Base-by-base conservation (phyloP, 2,797 vertebrate species). In the Acropternis orthonyx region DNA sequence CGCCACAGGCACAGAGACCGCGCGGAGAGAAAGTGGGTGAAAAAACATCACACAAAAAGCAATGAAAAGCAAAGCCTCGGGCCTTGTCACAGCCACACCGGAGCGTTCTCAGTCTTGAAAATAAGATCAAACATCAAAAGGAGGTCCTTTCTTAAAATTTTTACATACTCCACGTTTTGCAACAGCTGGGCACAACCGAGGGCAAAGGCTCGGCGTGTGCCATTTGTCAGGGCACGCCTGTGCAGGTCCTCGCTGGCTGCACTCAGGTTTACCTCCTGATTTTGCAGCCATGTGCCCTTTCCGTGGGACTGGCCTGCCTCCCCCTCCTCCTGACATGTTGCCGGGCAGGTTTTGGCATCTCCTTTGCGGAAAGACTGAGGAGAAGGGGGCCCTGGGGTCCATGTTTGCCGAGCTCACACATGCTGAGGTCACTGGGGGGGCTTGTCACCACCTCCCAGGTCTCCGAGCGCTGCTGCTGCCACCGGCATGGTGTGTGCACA, bases 331-430 rank as follows among this genome's bases (percentile, higher is more conserved):
- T 12, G 44, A 44, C 28, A 12, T 2, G 3, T 1, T 21, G 55
- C 71, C n/a, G 2, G 13, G 13, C 44, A 3, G 61, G 30, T 24
- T 37, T 37, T 41, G 48, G 32, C 56, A 10, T 21, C 68, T 55
- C 39, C 37, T 54, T 4, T 5, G n/a, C 0, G 2, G 10, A 6
- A 15, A 34, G 26, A 23, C 5, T 6, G 41, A 59, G 49, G 19
- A 46, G 56, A 26, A 51, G 23, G 14, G 51, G 14, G 7, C n/a
- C 0, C 0, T 2, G 9, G 30, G 59, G 23, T 56, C 26, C 14
- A 0, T 2, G 10, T 39, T 37, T 7, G 69, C 65, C 39, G 8
- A 3, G 23, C 23, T 34, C 19, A 2, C 1, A 0, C 1, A 4
- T 2, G 2, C 16, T 0, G 16, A 8, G 27, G 27, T 46, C 1